A percentile compares a stretch with the other conserved stretches of the same genome.
phyloP scores from a whole-genome alignment of 2,888 invertebrate genomes.

The Campoletis raptor region DNA sequence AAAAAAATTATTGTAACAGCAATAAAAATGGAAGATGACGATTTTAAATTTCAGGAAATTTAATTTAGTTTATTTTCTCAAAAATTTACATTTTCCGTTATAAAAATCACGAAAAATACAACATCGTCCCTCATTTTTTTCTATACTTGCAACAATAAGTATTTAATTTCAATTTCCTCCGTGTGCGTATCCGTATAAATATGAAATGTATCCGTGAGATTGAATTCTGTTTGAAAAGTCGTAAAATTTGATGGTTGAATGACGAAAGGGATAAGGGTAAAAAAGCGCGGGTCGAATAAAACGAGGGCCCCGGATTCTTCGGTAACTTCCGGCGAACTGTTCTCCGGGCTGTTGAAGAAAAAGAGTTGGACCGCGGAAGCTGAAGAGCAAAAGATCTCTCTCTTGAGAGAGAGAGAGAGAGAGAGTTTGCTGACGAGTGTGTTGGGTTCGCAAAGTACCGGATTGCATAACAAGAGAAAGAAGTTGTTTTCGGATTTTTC shows the following conservation, averaged over 20 bases:
- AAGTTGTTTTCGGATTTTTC: slow-evolving; percentile 37
- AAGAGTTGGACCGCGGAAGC: slow-evolving; percentile 44
- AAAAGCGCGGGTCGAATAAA: neutral
- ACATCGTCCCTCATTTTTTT: too few species aligned
- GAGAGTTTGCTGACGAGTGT: slow-evolving; percentile 71
- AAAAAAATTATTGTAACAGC: too few species aligned
- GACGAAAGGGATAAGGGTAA: neutral
- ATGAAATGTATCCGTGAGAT: neutral
- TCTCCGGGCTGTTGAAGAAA: slow-evolving; percentile 35
- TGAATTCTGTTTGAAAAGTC: neutral
- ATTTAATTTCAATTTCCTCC: too few species aligned
- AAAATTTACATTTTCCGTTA: too few species aligned
- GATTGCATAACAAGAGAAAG: slow-evolving; percentile 76
- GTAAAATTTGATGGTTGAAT: neutral
- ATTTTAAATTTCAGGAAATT: too few species aligned
- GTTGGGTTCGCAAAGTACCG: slow-evolving; percentile 43
- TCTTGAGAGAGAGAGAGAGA: slow-evolving; percentile 46
- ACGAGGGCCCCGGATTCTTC: slow-evolving; percentile 50
- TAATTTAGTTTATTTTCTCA: too few species aligned
- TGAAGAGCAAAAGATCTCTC: slow-evolving; percentile 11
- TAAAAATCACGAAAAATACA: too few species aligned
- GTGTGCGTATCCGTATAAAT: too few species aligned
- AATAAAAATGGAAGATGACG: too few species aligned
- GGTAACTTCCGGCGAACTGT: slow-evolving; percentile 66
- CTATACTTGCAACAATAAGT: too few species aligned